phyloP scores from a whole-genome alignment of 2,888 invertebrate genomes.

The Plusia festucae region DNA sequence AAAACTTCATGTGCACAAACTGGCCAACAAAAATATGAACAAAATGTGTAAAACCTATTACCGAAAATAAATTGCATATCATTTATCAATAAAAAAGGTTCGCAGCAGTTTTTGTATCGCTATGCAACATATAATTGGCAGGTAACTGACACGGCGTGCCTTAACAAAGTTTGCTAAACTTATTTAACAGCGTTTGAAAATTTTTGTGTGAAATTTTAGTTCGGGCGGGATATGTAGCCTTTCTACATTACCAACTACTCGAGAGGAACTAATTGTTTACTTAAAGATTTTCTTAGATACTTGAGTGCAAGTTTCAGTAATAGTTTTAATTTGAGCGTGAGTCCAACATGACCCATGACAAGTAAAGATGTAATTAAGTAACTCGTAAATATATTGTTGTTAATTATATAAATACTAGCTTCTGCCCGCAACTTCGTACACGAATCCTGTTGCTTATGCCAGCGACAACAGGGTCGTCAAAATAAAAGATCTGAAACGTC shows the following conservation, averaged over 20 bases:
- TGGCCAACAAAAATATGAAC: neutral
- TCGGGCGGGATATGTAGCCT: conserved; percentile 18
- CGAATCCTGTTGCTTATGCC: no score
- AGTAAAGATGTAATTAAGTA: no score
- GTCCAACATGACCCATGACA: no score
- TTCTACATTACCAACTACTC: conserved; percentile 40
- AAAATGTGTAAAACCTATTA: neutral
- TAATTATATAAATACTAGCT: no score
- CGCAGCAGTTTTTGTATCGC: neutral
- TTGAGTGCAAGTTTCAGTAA: conserved; percentile 27
- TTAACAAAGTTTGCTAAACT: conserved; percentile 47
- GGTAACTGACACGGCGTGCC: conserved; percentile 36
- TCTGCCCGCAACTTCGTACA: no score
- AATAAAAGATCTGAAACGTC: no score
- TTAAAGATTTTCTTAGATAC: conserved; percentile 25
- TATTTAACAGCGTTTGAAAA: conserved; percentile 35
- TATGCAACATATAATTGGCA: conserved; percentile 47
- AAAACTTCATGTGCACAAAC: neutral
- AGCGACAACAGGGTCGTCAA: no score
- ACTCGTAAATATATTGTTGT: no score
- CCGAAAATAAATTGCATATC: conserved; percentile 6
- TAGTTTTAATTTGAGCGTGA: conserved; percentile 12
- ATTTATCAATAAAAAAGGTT: conserved; percentile 3
- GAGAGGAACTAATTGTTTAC: conserved; percentile 35
- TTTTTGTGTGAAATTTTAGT: conserved; percentile 33